Percentiles rank a stretch among this genome's conserved stretches.
These are phyloP conservation scores for Neuroterus valhalla DNA, from an alignment of 1,140 invertebrate species.

Conservation along the genomic window DNA sequence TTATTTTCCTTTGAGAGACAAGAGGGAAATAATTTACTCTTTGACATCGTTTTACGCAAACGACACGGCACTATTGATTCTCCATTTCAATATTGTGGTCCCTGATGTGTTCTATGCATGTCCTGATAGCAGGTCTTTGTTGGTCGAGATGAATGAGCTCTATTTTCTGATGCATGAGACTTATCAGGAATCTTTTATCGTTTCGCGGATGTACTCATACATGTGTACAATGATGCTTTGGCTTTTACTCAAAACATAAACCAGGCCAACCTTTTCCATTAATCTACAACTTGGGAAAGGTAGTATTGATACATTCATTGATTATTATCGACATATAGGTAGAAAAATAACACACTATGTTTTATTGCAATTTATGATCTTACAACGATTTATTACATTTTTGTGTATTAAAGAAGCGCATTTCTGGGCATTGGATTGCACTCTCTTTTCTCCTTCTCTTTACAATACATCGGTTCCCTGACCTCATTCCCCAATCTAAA, in stretches of 20 bases:
- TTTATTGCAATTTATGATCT: no score
- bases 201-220: neutral
- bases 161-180: neutral
- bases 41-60: neutral
- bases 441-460: no score
- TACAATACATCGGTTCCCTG: no score
- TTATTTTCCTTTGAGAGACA: neutral
- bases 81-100: neutral
- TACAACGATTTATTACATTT: no score
- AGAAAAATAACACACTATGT: no score
- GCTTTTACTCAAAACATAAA: slow-evolving; percentile 5
- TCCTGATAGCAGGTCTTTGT: neutral
- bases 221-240: neutral
- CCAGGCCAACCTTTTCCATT: neutral
- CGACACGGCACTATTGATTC: neutral
- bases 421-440: no score
- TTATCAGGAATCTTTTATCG: slow-evolving; percentile 5
- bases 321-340: no score
- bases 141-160: slow-evolving; percentile 8
- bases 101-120: neutral
- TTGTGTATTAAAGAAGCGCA: no score
- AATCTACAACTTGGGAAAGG: neutral
- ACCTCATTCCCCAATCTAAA: no score
- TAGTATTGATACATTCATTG: no score
- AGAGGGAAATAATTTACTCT: neutral